These are phyloP conservation scores for Stenoptilia bipunctidactyla DNA, from an alignment of 2,888 invertebrate species.

Conservation along the genomic window DNA sequence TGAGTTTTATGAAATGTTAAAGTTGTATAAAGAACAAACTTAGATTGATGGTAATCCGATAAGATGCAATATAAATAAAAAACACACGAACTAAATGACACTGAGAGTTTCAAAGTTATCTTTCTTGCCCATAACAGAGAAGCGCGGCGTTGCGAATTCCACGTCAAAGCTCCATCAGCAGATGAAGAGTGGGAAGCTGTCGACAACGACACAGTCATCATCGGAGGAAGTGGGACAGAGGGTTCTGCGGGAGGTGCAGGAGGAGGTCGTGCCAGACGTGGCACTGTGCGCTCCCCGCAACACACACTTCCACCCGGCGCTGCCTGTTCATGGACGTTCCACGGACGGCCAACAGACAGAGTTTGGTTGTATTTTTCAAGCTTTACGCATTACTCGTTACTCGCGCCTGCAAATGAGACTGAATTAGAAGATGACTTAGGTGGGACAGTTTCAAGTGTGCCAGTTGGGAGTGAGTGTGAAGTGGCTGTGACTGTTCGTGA, in stretches of 20 bases:
- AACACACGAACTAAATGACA: too few species aligned
- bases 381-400: slow-evolving; percentile 83
- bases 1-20: too few species aligned
- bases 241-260: slow-evolving; percentile 37
- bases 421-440: background rate
- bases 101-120: too few species aligned
- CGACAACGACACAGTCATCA: slow-evolving; percentile 30
- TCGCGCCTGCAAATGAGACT: slow-evolving; percentile 29
- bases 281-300: slow-evolving; percentile 81
- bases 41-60: too few species aligned
- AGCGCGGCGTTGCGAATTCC: slow-evolving; percentile 77
- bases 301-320: slow-evolving; percentile 89
- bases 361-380: slow-evolving; percentile 91
- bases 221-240: slow-evolving; percentile 12
- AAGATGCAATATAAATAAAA: too few species aligned
- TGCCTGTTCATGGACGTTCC: slow-evolving; percentile 88
- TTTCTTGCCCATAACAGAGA: slow-evolving; percentile 37
- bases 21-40: too few species aligned
- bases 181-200: slow-evolving; percentile 50
- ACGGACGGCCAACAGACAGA: slow-evolving; percentile 81
- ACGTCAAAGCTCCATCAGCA: slow-evolving; percentile 80
- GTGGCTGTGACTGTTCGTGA: slow-evolving; percentile 81
- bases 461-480: slow-evolving; percentile 71
- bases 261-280: slow-evolving; percentile 77
- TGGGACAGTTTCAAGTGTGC: slow-evolving; percentile 26